Base-by-base conservation (phyloP, 2,888 invertebrate genomes). In the Pollenia angustigena region DNA sequence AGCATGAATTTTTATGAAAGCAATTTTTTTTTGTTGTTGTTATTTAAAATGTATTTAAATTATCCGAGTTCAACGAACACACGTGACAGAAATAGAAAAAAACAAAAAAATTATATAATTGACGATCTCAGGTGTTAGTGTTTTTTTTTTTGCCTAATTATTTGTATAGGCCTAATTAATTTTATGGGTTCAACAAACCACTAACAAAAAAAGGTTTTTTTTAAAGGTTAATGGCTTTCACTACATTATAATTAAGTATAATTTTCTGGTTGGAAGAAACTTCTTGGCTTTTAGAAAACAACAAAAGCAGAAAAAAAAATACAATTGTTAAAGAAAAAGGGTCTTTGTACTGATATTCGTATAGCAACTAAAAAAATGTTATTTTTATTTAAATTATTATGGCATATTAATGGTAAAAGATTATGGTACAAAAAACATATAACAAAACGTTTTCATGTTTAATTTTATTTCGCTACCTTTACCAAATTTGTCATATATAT, bases 191-290 rank as follows among this genome's bases (percentile, higher is more conserved):
- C 58, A 58, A 79, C 48, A 72, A 72, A 56, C 44, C 69, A 50
- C 40, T 40, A 44, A 68, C 32, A 52, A 40, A 62, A 32, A 66
- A 71, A 46, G 16, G n/a, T 10, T 23, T n/a, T 58, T 32, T 23
- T 52, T 52, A 50, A 69, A 71, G 82, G 82, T 82, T 82, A 71
- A 76, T 82, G 71, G 44, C 82, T 62, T 42, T n/a, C n/a, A 54
- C 60, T 44, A n/a, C 42, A 56, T 56, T 56, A 32, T 81, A 81
- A 64, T 54, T 81, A 48, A 48, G 48, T 56, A 12, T 7, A 76
- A 42, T 48, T 44, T 71, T 62, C 8, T 11, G 42, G 6, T 14
- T 60, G 14, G 16, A 42, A 58, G 32, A 6, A 62, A 8, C 32
- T 60, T 52, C 8, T 44, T 62, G 12, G 52, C 32, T 46, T 48